Conservation (phyloP, 2,888 invertebrate species). For the Cephus pygmeus region DNA sequence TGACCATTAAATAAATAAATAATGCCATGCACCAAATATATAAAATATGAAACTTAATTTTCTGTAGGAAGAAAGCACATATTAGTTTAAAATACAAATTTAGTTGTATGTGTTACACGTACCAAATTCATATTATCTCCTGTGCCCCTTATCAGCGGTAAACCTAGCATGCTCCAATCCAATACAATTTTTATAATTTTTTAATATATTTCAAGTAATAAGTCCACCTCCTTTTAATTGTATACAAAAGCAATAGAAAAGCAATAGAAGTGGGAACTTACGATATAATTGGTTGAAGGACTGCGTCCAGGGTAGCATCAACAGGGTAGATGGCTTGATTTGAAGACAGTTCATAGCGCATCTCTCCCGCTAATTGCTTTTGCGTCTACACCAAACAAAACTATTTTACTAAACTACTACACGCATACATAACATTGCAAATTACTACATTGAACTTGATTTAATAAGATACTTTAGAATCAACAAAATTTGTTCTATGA, state of each 20-base stretch:
- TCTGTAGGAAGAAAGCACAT: background rate
- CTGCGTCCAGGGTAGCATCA: constrained; percentile 63
- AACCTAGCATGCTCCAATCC: background rate
- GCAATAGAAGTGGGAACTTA: constrained; percentile 51
- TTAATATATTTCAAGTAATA: background rate
- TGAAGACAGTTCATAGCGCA: constrained; percentile 62
- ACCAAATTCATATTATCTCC: background rate
- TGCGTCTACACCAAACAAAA: constrained; percentile 63
- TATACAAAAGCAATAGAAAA: constrained; percentile 14
- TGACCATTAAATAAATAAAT: background rate
- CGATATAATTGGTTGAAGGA: constrained; percentile 65
- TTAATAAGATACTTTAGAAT: background rate
- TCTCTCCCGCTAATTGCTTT: constrained; percentile 63
- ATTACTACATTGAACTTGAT: background rate
- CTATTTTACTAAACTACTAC: constrained; percentile 50
- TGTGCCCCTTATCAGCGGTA: background rate
- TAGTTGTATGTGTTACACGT: background rate
- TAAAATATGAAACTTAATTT: background rate
- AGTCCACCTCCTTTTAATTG: background rate
- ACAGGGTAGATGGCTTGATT: constrained; percentile 61
- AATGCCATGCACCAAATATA: background rate
- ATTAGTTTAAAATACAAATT: background rate
- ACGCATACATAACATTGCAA: background rate
- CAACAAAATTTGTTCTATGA: background rate
- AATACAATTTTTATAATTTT: background rate